Percentiles rank a stretch among this genome's conserved stretches.
Conservation (phyloP, 2,888 invertebrate genomes). For the Netelia fuscicornis region DNA sequence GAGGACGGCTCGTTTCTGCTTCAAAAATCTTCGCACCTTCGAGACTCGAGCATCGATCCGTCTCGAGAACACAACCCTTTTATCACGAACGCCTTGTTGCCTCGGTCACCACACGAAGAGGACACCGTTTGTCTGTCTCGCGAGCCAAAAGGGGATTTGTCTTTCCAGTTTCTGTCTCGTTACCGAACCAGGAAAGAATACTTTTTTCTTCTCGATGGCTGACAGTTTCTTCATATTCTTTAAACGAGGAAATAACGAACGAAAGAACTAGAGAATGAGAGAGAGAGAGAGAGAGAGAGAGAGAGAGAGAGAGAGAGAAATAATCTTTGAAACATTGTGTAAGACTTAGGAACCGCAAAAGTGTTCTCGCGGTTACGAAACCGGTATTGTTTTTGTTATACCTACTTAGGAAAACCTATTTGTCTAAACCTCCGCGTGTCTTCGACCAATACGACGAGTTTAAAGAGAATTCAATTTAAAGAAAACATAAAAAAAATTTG, state of each 20-base stretch:
- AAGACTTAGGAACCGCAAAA: neutral
- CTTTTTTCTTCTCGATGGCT: neutral
- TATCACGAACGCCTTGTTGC: neutral
- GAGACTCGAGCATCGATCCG: conserved; percentile 53
- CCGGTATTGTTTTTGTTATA: neutral
- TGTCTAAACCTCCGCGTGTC: neutral
- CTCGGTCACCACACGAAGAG: neutral
- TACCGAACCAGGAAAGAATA: conserved; percentile 25
- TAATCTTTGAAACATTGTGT: neutral
- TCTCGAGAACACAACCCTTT: conserved; percentile 36
- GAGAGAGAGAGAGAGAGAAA: neutral
- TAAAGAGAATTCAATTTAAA: no score
- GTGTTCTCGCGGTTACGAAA: neutral
- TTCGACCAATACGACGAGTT: no score
- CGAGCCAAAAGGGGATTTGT: conserved; percentile 24
- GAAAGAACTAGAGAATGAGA: neutral
- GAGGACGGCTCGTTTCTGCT: conserved; percentile 29
- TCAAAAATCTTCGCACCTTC: conserved; percentile 57
- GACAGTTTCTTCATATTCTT: neutral
- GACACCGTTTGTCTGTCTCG: neutral
- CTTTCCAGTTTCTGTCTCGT: conserved; percentile 24
- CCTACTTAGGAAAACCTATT: neutral
- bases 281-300: no score
- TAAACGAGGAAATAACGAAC: neutral
- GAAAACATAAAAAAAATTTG: no score